A percentile compares a stretch with the other conserved stretches of the same genome.
phyloP scores from a whole-genome alignment of 2,888 invertebrate genomes.

The Abscondita cerata region DNA sequence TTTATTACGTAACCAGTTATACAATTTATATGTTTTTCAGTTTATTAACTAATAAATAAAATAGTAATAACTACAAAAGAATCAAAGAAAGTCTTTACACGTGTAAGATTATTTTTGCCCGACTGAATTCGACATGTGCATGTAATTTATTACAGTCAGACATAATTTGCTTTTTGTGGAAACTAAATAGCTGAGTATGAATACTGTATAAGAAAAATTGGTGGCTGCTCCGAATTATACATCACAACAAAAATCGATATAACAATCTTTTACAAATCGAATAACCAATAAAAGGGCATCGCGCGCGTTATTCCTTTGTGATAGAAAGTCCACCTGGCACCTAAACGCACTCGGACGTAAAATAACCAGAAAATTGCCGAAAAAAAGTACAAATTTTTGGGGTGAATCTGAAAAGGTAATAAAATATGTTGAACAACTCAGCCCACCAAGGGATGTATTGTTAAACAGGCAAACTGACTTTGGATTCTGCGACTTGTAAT shows the following conservation, averaged over 20 bases:
- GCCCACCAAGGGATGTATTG: conserved; percentile 43
- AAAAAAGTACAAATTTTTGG: conserved; percentile 44
- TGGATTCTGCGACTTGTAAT: conserved; percentile 48
- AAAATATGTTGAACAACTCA: conserved; percentile 48
- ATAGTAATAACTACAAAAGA: not conserved
- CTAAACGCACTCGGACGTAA: conserved; percentile 50
- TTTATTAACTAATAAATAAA: too few relatives aligned
- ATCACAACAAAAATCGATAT: conserved; percentile 40
- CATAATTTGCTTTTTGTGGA: conserved; percentile 55
- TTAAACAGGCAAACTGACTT: conserved; percentile 36
- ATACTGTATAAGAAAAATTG: conserved; percentile 41
- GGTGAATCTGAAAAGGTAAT: conserved; percentile 52
- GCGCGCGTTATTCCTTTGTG: conserved; percentile 48
- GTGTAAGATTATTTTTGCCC: conserved; percentile 47
- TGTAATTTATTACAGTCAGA: conserved; percentile 46
- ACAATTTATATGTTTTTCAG: too few relatives aligned
- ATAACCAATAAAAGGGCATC: conserved; percentile 52
- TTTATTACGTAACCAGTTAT: too few relatives aligned
- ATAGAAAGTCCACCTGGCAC: conserved; percentile 50
- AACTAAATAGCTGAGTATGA: conserved; percentile 49
- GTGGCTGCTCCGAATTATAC: conserved; percentile 44
- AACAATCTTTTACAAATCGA: conserved; percentile 50
- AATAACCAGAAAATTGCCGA: conserved; percentile 57
- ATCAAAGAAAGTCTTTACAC: conserved; percentile 40
- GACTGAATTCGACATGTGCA: conserved; percentile 44